These are phyloP conservation scores for Chionoecetes opilio DNA, from an alignment of 1,140 invertebrate species.

Conservation along the genomic window DNA sequence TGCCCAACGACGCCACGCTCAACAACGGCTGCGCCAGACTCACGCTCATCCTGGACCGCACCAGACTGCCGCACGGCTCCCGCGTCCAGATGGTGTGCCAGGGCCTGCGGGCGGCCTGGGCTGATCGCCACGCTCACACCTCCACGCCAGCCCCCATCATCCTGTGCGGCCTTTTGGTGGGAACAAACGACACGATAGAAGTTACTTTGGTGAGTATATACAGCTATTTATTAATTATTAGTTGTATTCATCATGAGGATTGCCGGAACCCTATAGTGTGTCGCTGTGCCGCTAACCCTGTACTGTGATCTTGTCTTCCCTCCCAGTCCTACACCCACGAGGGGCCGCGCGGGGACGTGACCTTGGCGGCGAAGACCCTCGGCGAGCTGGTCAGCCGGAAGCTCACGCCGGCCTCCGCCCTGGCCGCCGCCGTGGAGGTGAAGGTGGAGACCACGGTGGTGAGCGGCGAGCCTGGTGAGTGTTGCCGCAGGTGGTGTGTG, in stretches of 20 bases:
- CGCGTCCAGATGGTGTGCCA: slow-evolving; percentile 90
- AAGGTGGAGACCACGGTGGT: slow-evolving; percentile 90
- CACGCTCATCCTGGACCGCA: slow-evolving; percentile 89
- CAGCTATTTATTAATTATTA: background rate
- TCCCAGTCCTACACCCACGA: slow-evolving; percentile 77
- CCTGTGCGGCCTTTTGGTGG: slow-evolving; percentile 91
- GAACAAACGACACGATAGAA: slow-evolving; percentile 92
- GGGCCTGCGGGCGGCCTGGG: slow-evolving; percentile 88
- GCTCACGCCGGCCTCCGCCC: slow-evolving; percentile 86
- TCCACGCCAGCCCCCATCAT: slow-evolving; percentile 85
- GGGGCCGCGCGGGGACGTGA: slow-evolving; percentile 74
- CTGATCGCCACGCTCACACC: slow-evolving; percentile 86
- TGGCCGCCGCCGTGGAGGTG: slow-evolving; percentile 91
- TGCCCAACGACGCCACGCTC: slow-evolving; percentile 89
- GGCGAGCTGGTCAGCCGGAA: slow-evolving; percentile 83
- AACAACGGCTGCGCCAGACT: slow-evolving; percentile 90
- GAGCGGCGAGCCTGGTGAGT: slow-evolving; percentile 85
- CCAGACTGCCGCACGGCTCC: slow-evolving; percentile 87
- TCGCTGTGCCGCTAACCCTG: background rate
- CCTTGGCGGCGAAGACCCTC: slow-evolving; percentile 80
- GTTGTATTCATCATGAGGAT: background rate
- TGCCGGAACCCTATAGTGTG: background rate
- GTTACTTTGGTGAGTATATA: slow-evolving; percentile 90
- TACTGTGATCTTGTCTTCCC: slow-evolving; percentile 37
- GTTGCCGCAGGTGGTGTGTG: background rate